A percentile compares a stretch with the other conserved stretches of the same genome.
These are phyloP conservation scores for Amblyjoppa proteus DNA, from an alignment of 2,888 invertebrate genomes.

Conservation along the genomic window DNA sequence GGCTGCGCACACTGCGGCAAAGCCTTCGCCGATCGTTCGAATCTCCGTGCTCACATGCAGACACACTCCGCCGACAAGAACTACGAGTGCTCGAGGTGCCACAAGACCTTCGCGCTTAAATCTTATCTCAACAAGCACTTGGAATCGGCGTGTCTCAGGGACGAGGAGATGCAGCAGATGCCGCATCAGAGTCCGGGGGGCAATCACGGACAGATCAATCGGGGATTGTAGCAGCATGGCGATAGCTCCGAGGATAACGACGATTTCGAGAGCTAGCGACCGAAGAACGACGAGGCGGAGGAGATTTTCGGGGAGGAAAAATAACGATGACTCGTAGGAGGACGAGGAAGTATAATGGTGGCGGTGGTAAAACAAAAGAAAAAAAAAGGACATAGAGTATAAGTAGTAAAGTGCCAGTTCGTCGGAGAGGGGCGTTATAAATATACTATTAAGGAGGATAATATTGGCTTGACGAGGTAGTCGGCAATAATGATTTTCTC, in stretches of 20 bases:
- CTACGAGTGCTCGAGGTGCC: slow-evolving; percentile 94
- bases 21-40: slow-evolving; percentile 97
- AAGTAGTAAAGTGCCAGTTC: slow-evolving; percentile 69
- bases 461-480: slow-evolving; percentile 7
- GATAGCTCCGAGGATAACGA: slow-evolving; percentile 56
- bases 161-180: slow-evolving; percentile 79
- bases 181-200: slow-evolving; percentile 60
- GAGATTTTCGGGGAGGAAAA: slow-evolving; percentile 34
- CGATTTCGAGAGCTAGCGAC: slow-evolving; percentile 65
- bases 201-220: slow-evolving; percentile 71
- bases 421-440: slow-evolving; percentile 52
- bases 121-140: slow-evolving; percentile 98
- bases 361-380: slow-evolving; percentile 31
- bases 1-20: slow-evolving; percentile 97
- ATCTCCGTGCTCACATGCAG: slow-evolving; percentile 97
- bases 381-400: slow-evolving; percentile 36
- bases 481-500: slow-evolving; percentile 29
- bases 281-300: slow-evolving; percentile 41
- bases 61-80: slow-evolving; percentile 97
- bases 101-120: slow-evolving; percentile 97
- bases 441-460: slow-evolving; percentile 26
- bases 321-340: background rate
- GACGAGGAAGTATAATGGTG: background rate
- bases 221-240: slow-evolving; percentile 81
- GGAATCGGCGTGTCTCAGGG: slow-evolving; percentile 94